Evolutionary conservation across 1,140 invertebrate species (phyloP), one percentile per base, ranked within the genome.

Genomic region (Temnothorax nylanderi): DNA sequence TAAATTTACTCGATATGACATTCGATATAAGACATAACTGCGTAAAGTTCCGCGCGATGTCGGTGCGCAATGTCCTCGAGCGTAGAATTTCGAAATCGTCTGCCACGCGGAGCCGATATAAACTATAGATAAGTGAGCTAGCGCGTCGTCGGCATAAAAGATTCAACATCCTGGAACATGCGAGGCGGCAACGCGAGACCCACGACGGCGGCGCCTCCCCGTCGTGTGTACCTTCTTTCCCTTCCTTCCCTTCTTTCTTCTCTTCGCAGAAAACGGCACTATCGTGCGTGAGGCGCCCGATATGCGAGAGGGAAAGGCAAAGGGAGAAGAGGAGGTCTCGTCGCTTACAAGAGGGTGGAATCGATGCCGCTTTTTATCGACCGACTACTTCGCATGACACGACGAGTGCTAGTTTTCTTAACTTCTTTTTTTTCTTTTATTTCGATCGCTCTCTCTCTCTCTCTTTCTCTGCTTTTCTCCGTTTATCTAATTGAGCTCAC

Each of bases 351-450:
- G n/a, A 44, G 47, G 51, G 65, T 71, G 47, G 60, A 87, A 90
- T 90, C 89, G 88, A 89, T 88, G 80, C 69, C 64, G 86, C 72
- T 41, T 85, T 89, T 76, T 87, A 87, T 89, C 76, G 80, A 85
- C 37, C 76, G 62, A 77, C 69, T 72, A 44, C 67, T 72, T 71
- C 85, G 26, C 85, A 32, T 49, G 21, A n/a, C 49, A 78, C 60
- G 18, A 41, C 74, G 64, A 51, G 82, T 41, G 51, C 21, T 60
- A 74, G 56, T 80, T 89, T 80, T 60, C 62, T 49, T 32, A 81
- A 60, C 49, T 85, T 77, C 64, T 62, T 71, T 32, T 10, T 37
- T 11, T 13, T 37, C 60, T 76, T n/a, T 5, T 8, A 1, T 1
- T 89, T 65, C 16, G 56, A 32, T 58, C 47, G 6, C 47, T n/a